These are phyloP conservation scores for Trachythela sp. DNA, from an alignment of 64 coral and sea anemone genomes.

Conservation along the genomic window DNA sequence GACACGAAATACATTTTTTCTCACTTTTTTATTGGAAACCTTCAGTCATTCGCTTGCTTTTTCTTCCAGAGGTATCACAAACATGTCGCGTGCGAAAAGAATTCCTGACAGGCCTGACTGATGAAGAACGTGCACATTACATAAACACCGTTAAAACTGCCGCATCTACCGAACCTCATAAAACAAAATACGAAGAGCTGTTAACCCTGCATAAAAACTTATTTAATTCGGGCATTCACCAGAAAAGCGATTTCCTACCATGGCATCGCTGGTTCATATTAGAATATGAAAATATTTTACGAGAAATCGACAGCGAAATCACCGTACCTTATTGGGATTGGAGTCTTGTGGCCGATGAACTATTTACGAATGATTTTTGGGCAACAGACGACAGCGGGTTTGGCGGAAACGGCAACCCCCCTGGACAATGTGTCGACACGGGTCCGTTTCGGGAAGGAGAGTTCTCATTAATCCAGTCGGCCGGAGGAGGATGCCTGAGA, in stretches of 20 bases:
- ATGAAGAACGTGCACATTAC: conserved; percentile 34
- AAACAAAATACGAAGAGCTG: conserved; percentile 41
- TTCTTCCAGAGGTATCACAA: too few relatives aligned
- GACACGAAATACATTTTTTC: too few relatives aligned
- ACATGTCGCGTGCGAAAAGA: conserved; percentile 47
- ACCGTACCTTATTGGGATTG: conserved; percentile 64
- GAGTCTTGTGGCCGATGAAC: conserved; percentile 15
- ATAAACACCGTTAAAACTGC: conserved; percentile 27
- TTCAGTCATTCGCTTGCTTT: too few relatives aligned
- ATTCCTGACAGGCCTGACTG: conserved; percentile 44
- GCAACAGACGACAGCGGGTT: conserved; percentile 14
- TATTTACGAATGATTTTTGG: conserved; percentile 26
- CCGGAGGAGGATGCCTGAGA: neutral
- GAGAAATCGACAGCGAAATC: conserved; percentile 40
- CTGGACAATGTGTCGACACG: neutral
- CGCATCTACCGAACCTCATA: conserved; percentile 40
- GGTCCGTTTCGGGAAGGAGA: conserved; percentile 38
- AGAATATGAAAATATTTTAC: conserved; percentile 55
- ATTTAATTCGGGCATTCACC: neutral
- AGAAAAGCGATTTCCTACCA: neutral
- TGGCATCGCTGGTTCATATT: conserved; percentile 62
- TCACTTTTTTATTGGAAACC: too few relatives aligned
- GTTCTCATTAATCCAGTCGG: neutral
- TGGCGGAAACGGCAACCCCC: conserved; percentile 27
- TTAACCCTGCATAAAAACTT: conserved; percentile 48